Conservation (phyloP, 2,113 vertebrate species). For the Pseudolaguvia tuberculata region DNA sequence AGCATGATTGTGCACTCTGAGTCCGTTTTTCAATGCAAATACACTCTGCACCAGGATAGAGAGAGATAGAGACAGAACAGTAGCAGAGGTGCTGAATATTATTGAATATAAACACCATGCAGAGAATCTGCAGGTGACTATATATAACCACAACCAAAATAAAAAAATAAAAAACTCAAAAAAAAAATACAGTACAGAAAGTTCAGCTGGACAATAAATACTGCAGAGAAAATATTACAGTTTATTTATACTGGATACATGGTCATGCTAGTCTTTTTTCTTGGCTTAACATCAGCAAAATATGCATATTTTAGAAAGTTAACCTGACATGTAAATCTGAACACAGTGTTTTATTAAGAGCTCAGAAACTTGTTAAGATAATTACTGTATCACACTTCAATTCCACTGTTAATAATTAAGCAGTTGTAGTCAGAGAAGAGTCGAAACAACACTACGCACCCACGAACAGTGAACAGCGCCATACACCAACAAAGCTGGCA, state of each 20-base stretch:
- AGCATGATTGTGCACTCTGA: conserved; percentile 47
- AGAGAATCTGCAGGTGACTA: conserved; percentile 28
- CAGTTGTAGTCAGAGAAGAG: conserved; percentile 48
- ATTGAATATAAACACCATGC: conserved; percentile 21
- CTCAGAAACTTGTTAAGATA: conserved; percentile 68
- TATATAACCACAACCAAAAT: background rate
- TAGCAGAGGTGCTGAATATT: conserved; percentile 25
- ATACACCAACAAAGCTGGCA: conserved; percentile 59
- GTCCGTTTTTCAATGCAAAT: conserved; percentile 54
- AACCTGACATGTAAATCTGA: conserved; percentile 57
- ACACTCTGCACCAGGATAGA: conserved; percentile 46
- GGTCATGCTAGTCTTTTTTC: background rate
- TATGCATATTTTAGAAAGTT: background rate
- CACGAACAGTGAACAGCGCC: conserved; percentile 31
- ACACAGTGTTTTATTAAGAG: conserved; percentile 63
- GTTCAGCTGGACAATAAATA: conserved; percentile 1
- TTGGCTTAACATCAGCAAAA: background rate
- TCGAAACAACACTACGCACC: conserved; percentile 57
- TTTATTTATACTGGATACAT: conserved; percentile 5
- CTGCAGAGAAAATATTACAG: background rate
- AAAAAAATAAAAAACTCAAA: conserved; percentile 26
- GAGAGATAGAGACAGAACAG: background rate
- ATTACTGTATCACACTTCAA: conserved; percentile 70
- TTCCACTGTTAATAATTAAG: conserved; percentile 69
- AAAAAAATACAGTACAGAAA: background rate